Evolutionary conservation across 2,113 vertebrate genomes (phyloP).

Genomic region (Chlamydotis undulata): DNA sequence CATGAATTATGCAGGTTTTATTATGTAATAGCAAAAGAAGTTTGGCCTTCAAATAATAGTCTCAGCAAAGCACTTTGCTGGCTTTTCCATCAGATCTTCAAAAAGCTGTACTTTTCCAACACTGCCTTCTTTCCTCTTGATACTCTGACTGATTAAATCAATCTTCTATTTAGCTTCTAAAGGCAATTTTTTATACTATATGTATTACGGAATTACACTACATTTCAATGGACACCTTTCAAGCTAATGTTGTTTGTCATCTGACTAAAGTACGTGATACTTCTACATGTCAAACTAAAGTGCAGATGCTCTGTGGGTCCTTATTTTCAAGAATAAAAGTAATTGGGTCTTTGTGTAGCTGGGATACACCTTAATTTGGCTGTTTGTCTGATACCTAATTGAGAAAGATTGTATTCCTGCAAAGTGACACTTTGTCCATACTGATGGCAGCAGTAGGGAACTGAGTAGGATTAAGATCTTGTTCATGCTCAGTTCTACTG

Average conservation of each 20-base stretch:
- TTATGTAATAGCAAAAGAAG: neutral
- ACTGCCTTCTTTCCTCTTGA: neutral
- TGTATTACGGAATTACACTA: neutral
- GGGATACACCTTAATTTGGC: slow-evolving; percentile 15
- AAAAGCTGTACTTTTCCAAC: neutral
- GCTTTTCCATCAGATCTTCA: neutral
- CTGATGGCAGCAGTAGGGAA: neutral
- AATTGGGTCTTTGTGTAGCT: neutral
- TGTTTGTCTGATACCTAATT: slow-evolving; percentile 12
- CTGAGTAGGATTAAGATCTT: slow-evolving; percentile 30
- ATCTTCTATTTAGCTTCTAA: neutral
- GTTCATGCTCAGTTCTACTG: neutral
- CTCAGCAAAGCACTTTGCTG: neutral
- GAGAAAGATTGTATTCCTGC: slow-evolving; percentile 19
- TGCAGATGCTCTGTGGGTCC: neutral
- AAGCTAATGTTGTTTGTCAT: neutral
- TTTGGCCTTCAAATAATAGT: neutral
- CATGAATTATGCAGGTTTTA: neutral
- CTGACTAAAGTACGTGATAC: neutral
- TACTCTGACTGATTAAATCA: neutral
- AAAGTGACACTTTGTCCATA: slow-evolving; percentile 16
- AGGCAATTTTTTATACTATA: neutral
- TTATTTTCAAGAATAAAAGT: slow-evolving; percentile 1
- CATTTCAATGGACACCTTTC: neutral
- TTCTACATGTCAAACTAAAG: neutral